Conservation (phyloP, 2,888 invertebrate genomes). For the Leucania comma region DNA sequence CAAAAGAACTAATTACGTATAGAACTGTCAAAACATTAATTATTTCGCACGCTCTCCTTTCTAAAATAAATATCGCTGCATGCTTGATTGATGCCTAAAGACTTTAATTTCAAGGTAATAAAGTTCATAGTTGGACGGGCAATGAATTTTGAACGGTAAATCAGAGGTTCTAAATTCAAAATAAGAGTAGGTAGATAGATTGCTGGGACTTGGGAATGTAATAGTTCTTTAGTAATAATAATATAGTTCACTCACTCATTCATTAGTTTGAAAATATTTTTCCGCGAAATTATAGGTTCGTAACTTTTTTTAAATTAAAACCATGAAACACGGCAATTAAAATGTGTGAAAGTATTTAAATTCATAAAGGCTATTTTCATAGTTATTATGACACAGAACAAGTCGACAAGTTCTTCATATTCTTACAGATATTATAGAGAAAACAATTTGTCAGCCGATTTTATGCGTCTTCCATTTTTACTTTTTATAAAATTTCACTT, state of each 20-base stretch:
- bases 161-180: conserved; percentile 64
- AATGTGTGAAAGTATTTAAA: conserved; percentile 46
- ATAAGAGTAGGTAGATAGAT: conserved; percentile 60
- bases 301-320: neutral
- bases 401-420: conserved; percentile 11
- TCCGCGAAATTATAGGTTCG: neutral
- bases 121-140: conserved; percentile 46
- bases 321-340: conserved; percentile 2
- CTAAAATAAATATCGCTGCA: conserved; percentile 53
- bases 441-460: conserved; percentile 43
- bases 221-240: too few species aligned
- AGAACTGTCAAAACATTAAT: conserved; percentile 78
- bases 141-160: conserved; percentile 13
- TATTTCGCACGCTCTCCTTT: conserved; percentile 82
- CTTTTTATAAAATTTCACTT: conserved; percentile 77
- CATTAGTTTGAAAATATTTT: conserved; percentile 14
- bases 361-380: conserved; percentile 9
- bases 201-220: conserved; percentile 50
- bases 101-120: conserved; percentile 37
- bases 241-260: conserved; percentile 37
- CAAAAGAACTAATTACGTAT: conserved; percentile 72
- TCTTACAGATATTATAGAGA: conserved; percentile 37
- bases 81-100: neutral
- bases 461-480: conserved; percentile 63
- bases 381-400: conserved; percentile 25